These are phyloP conservation scores for Sitta europaea DNA, from an alignment of 2,113 vertebrate species.

Conservation along the genomic window DNA sequence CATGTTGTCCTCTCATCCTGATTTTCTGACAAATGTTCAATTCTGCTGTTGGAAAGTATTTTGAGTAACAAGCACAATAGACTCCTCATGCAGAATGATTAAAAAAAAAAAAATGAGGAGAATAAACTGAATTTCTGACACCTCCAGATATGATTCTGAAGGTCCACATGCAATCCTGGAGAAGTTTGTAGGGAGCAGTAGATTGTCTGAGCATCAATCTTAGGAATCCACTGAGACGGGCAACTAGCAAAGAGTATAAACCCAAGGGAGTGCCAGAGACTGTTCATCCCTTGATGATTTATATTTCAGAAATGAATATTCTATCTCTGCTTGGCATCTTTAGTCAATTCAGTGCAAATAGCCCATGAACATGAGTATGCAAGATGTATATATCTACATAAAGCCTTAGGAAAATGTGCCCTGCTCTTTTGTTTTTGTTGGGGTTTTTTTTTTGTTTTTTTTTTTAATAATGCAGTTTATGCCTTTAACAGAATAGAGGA, in stretches of 20 bases:
- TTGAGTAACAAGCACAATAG: background rate
- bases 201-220: background rate
- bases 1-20: background rate
- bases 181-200: background rate
- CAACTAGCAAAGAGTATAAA: background rate
- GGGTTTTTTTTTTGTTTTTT: too few species aligned
- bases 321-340: background rate
- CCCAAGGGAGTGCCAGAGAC: background rate
- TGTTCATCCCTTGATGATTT: background rate
- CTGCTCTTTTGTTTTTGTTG: accelerated
- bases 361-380: background rate
- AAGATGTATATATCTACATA: background rate
- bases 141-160: background rate
- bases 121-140: background rate
- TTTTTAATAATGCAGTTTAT: background rate
- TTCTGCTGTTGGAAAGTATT: background rate
- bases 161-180: background rate
- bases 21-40: background rate
- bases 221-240: background rate
- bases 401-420: background rate
- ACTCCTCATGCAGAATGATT: background rate
- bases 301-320: background rate
- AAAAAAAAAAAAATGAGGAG: background rate
- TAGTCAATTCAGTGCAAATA: background rate
- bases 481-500: background rate